Conservation (phyloP, 2,797 vertebrate genomes). For the Sebastes miniatus region DNA sequence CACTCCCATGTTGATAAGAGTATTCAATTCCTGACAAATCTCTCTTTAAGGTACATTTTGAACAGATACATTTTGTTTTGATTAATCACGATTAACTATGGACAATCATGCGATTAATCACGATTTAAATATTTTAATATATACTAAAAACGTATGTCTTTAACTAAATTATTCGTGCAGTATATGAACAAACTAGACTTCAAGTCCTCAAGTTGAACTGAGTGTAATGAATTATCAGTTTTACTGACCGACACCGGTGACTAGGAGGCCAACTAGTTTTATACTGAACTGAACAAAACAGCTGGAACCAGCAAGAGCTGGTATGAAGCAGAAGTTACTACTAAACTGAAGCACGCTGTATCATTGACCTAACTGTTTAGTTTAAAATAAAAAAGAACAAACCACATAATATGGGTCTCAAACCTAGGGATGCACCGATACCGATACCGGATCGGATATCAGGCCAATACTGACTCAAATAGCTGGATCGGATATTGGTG, state of each 20-base stretch:
- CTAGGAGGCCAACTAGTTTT: not conserved
- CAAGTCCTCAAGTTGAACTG: not conserved
- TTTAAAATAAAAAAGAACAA: not conserved
- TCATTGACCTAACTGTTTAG: not conserved
- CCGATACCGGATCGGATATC: too few species aligned
- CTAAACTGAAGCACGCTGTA: not conserved
- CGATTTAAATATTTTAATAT: too few species aligned
- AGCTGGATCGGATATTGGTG: too few species aligned
- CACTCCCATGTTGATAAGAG: too few species aligned
- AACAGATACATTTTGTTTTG: too few species aligned
- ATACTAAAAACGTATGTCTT: not conserved
- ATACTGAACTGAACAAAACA: not conserved
- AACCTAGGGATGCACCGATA: too few species aligned
- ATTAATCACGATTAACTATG: too few species aligned
- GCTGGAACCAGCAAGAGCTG: not conserved
- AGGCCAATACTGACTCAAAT: too few species aligned
- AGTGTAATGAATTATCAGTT: not conserved
- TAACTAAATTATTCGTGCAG: too few species aligned
- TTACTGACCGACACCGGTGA: not conserved
- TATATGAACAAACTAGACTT: not conserved
- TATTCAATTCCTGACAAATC: too few species aligned
- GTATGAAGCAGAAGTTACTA: not conserved
- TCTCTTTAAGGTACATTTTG: too few species aligned
- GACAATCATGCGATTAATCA: too few species aligned
- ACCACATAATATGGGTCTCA: not conserved